Evolutionary conservation across 2,797 vertebrate genomes (phyloP).

Genomic region (Eremophila alpestris): DNA sequence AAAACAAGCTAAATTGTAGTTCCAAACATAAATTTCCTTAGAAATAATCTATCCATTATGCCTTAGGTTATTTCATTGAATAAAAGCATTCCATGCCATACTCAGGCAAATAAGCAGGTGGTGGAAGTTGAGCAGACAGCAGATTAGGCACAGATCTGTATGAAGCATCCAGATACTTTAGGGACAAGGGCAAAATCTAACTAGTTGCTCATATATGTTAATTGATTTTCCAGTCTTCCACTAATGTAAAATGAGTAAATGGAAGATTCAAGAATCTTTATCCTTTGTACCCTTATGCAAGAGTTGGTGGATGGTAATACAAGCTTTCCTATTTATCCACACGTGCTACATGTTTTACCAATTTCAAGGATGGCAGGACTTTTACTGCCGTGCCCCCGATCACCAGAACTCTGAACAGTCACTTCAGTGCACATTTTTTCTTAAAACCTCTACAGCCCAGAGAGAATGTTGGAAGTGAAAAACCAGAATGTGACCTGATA

Average conservation of each 20-base stretch:
- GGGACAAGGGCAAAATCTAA: background rate
- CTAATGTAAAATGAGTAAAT: constrained; percentile 24
- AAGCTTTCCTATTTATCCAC: background rate
- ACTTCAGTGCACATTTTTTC: background rate
- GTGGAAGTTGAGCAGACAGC: background rate
- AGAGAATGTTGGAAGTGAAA: constrained; percentile 15
- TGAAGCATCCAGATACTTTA: background rate
- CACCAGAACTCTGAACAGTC: background rate
- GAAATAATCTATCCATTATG: background rate
- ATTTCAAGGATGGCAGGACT: background rate
- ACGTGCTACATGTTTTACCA: background rate
- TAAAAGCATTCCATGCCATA: background rate
- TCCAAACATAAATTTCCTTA: background rate
- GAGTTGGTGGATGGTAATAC: constrained; percentile 14
- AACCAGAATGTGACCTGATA: constrained; percentile 51
- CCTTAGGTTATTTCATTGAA: background rate
- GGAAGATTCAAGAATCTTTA: constrained; percentile 54
- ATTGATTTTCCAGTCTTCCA: constrained; percentile 35
- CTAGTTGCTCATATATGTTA: constrained; percentile 1
- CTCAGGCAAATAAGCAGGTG: background rate
- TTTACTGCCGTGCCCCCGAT: background rate
- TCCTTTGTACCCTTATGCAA: background rate
- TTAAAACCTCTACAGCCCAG: background rate
- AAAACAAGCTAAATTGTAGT: background rate
- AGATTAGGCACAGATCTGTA: background rate